phyloP scores from a whole-genome alignment of 2,797 vertebrate species.

The Netta rufina region DNA sequence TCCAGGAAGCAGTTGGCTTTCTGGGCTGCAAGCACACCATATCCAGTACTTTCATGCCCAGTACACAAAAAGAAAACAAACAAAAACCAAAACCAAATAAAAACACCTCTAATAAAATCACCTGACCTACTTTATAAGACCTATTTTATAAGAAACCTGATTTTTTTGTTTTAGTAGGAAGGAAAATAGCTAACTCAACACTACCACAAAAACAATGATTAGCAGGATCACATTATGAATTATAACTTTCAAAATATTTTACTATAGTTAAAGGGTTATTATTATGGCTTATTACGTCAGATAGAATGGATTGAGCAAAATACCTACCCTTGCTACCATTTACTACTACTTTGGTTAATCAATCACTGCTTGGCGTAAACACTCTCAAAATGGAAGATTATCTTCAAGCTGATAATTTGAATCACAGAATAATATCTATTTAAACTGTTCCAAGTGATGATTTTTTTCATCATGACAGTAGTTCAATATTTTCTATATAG shows the following conservation, averaged over 20 bases:
- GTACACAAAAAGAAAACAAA: not conserved
- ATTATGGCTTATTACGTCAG: not conserved
- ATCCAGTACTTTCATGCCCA: not conserved
- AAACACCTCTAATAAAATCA: not conserved
- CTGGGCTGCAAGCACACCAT: no score
- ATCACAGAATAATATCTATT: not conserved
- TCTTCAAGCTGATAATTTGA: not conserved
- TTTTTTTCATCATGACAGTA: not conserved
- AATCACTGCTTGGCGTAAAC: not conserved
- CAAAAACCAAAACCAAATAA: no score
- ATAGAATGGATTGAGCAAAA: not conserved
- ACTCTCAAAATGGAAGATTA: not conserved
- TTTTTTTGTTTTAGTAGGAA: not conserved
- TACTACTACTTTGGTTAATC: not conserved
- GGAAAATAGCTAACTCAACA: not conserved
- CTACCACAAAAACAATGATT: not conserved
- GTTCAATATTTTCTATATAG: not conserved
- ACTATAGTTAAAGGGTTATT: not conserved
- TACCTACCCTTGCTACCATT: not conserved
- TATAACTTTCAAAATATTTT: not conserved
- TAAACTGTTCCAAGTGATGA: not conserved
- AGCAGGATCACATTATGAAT: not conserved
- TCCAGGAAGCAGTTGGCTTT: no score
- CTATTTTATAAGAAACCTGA: not conserved
- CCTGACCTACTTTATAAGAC: not conserved